Conservation (phyloP, 1,140 invertebrate genomes). For the Babylonia areolata region DNA sequence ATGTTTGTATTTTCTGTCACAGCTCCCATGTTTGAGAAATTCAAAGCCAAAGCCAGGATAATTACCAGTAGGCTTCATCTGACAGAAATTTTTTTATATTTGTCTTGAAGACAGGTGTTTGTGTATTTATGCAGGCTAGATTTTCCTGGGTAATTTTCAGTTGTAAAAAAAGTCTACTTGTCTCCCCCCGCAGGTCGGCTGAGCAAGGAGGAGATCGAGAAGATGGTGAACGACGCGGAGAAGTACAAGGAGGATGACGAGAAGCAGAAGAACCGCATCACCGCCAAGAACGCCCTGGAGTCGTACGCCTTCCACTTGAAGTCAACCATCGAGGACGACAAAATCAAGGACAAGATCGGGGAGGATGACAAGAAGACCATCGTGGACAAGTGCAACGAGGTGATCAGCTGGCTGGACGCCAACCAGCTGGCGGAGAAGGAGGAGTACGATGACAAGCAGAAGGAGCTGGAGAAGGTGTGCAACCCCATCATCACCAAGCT, state of each 20-base stretch:
- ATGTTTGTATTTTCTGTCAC: too few relatives aligned
- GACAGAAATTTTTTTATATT: too few relatives aligned
- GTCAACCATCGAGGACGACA: slow-evolving; percentile 72
- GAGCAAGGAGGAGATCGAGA: slow-evolving; percentile 78
- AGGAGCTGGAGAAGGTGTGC: slow-evolving; percentile 72
- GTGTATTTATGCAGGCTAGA: too few relatives aligned
- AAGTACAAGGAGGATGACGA: slow-evolving; percentile 78
- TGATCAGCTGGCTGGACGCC: slow-evolving; percentile 87
- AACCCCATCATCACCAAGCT: slow-evolving; percentile 77
- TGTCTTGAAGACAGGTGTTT: too few relatives aligned
- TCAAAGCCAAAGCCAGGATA: too few relatives aligned
- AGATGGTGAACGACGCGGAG: slow-evolving; percentile 80
- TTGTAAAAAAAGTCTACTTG: too few relatives aligned
- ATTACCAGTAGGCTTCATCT: too few relatives aligned
- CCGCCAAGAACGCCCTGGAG: slow-evolving; percentile 77
- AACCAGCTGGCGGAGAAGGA: slow-evolving; percentile 82
- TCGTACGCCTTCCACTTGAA: slow-evolving; percentile 84
- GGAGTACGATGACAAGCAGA: slow-evolving; percentile 68
- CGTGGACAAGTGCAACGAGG: slow-evolving; percentile 67
- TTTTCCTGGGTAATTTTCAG: too few relatives aligned
- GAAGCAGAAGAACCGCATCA: slow-evolving; percentile 63
- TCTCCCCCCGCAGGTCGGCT: too few relatives aligned
- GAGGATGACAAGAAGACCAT: slow-evolving; percentile 77
- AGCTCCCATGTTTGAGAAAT: too few relatives aligned
- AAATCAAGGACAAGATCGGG: slow-evolving; percentile 81